phyloP scores from a whole-genome alignment of 2,888 invertebrate species.

The Cheilosia grossa region DNA sequence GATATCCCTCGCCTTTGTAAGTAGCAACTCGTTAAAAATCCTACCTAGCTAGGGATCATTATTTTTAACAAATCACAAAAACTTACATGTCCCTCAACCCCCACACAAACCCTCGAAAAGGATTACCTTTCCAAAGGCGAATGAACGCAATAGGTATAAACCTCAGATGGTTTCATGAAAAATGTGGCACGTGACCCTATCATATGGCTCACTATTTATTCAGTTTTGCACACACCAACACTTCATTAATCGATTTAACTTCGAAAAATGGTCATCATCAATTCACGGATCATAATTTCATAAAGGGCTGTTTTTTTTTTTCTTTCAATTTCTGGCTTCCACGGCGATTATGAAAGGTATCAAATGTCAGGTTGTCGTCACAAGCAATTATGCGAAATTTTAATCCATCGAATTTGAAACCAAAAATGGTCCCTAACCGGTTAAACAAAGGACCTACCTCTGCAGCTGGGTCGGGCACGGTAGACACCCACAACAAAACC shows the following conservation, averaged over 20 bases:
- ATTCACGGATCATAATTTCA: not conserved
- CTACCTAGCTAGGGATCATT: too few relatives aligned
- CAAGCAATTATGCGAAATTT: slow-evolving; percentile 24
- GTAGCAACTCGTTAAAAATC: too few relatives aligned
- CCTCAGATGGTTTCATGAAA: not conserved
- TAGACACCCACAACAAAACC: not conserved
- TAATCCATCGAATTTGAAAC: slow-evolving; percentile 7
- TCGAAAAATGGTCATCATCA: slow-evolving; percentile 1
- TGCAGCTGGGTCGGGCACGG: not conserved
- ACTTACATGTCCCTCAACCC: too few relatives aligned
- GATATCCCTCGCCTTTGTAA: too few relatives aligned
- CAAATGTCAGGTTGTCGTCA: slow-evolving; percentile 16
- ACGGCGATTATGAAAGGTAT: slow-evolving; percentile 26
- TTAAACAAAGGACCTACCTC: slow-evolving; percentile 6
- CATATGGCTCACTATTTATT: not conserved
- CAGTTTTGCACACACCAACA: slow-evolving; percentile 27
- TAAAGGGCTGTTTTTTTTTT: not conserved
- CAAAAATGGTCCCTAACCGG: slow-evolving; percentile 6
- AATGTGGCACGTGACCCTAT: slow-evolving; percentile 18
- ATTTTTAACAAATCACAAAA: too few relatives aligned
- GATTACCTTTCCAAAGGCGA: too few relatives aligned
- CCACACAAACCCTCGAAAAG: too few relatives aligned
- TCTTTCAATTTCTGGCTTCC: not conserved
- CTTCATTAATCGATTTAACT: slow-evolving; percentile 33
- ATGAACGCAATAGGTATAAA: too few relatives aligned